Base-by-base conservation (phyloP, 1,140 invertebrate species). In the Zaprionus africanus region DNA sequence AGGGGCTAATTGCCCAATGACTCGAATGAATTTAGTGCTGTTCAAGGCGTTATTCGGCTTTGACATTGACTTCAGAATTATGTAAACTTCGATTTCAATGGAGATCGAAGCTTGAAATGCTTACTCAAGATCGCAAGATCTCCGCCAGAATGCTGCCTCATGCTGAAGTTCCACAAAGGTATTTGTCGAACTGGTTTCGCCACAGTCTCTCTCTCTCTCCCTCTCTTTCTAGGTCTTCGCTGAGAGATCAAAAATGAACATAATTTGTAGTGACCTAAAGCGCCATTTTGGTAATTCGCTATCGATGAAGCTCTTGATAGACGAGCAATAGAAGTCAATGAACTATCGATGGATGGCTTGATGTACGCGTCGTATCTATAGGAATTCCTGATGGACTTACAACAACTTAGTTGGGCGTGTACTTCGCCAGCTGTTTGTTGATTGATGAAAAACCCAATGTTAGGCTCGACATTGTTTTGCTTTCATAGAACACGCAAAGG, bases 1-100 rank as follows among this genome's bases (percentile, higher is more conserved):
- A 56, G 57, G 46, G 28, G 46, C 57, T 60, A 65, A 76, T 76
- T 76, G 66, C 51, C 49, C 49, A 77, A 78, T 80, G 75, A 78
- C 64, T 80, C 26, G 75, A 38, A 53, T 36, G 11, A 38, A 59
- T 70, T 51, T 76, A 3, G 43, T 51, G 46, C 38, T 61, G 49
- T 73, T 79, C 76, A 87, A 78, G 65, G 64, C 60, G 36, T 58
- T 60, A 51, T 69, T 19, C 31, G 31, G 17, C 22, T 46, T 46
- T 76, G 73, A 71, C 73, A 76, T 76, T 76, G 73, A 64, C 43
- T 61, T 60, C 43, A 76, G 73, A 76, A 76, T 76, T 71, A 76
- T 76, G 73, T 76, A 71, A 76, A 53, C 66, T 59, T 22, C 36
- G 38, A 38, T 62, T 69, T 57, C 41, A 60, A 49, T 69, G 71